Percentiles rank a stretch among this genome's conserved stretches.
Evolutionary conservation across 2,888 invertebrate species (phyloP).

Genomic region (Aspidiotus destructor): DNA sequence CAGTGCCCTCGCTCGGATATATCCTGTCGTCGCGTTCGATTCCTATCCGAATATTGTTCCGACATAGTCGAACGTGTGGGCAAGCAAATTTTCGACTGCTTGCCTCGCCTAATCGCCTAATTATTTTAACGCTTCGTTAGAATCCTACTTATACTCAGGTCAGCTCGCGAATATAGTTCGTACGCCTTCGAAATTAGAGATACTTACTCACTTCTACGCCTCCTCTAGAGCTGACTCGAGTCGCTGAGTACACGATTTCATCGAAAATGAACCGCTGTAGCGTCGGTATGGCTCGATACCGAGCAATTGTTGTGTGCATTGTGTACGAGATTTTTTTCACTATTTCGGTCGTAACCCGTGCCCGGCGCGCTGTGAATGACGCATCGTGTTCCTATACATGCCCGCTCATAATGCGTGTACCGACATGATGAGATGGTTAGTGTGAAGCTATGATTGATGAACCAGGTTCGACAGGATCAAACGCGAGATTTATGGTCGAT

Average conservation of each 20-base stretch:
- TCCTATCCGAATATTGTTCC: too few species aligned
- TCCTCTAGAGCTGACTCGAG: too few species aligned
- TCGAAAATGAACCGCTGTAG: neutral
- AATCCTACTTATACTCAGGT: neutral
- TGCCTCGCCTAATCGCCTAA: neutral
- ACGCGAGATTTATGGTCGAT: conserved; percentile 31
- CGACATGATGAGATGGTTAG: conserved; percentile 25
- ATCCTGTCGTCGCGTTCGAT: too few species aligned
- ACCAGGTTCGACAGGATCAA: conserved; percentile 31
- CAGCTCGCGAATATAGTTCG: too few species aligned
- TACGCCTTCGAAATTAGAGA: neutral
- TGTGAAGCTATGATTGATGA: conserved; percentile 30
- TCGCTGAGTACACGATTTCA: too few species aligned
- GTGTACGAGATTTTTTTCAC: conserved; percentile 10
- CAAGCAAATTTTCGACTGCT: too few species aligned
- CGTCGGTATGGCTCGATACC: neutral
- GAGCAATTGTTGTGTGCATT: conserved; percentile 2
- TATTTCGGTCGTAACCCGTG: too few species aligned
- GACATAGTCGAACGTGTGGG: too few species aligned
- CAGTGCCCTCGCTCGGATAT: too few species aligned
- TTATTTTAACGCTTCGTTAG: conserved; percentile 4
- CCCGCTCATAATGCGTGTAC: conserved; percentile 23
- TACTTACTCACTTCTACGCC: neutral
- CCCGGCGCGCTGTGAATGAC: too few species aligned
- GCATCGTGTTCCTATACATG: conserved; percentile 1